Evolutionary conservation across 2,888 invertebrate species (phyloP).

Genomic region (Cryptophagus acutangulus): DNA sequence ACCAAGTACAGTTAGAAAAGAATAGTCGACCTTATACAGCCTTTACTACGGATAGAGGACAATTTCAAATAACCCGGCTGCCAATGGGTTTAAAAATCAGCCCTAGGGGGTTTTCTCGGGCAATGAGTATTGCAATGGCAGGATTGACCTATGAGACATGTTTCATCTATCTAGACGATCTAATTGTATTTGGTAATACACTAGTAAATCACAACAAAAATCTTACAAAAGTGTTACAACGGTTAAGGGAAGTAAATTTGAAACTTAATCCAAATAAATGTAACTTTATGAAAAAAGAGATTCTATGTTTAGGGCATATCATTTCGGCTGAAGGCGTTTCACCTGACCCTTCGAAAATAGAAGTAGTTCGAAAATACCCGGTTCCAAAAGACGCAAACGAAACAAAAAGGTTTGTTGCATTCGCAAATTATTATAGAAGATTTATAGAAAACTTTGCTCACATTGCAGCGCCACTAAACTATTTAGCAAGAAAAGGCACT

Average conservation of each 20-base stretch:
- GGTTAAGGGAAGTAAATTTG: no score
- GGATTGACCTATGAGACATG: conserved; percentile 25
- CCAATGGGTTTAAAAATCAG: conserved; percentile 29
- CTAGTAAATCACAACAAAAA: conserved; percentile 23
- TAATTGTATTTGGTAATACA: conserved; percentile 16
- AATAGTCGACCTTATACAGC: conserved; percentile 23
- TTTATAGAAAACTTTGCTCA: conserved; percentile 19
- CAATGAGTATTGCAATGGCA: conserved; percentile 26
- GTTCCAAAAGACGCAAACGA: conserved; percentile 18
- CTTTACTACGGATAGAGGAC: conserved; percentile 25
- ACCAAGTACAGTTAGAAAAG: conserved; percentile 22
- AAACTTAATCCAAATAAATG: no score
- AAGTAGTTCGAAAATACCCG: conserved; percentile 19
- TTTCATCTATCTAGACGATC: conserved; percentile 21
- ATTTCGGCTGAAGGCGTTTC: conserved; percentile 17
- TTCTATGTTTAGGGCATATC: conserved; percentile 21
- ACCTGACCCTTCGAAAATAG: conserved; percentile 20
- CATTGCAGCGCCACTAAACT: conserved; percentile 18
- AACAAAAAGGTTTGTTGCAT: conserved; percentile 22
- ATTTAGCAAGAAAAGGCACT: conserved; percentile 17
- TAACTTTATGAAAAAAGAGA: no score
- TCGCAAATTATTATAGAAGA: conserved; percentile 22
- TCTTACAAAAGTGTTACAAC: no score
- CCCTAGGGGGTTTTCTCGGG: conserved; percentile 26
- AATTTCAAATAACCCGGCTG: conserved; percentile 26